Percentiles rank a stretch among this genome's conserved stretches.
These are phyloP conservation scores for Pantelozetes paolii DNA, from an alignment of 2,888 invertebrate genomes.

Conservation along the genomic window DNA sequence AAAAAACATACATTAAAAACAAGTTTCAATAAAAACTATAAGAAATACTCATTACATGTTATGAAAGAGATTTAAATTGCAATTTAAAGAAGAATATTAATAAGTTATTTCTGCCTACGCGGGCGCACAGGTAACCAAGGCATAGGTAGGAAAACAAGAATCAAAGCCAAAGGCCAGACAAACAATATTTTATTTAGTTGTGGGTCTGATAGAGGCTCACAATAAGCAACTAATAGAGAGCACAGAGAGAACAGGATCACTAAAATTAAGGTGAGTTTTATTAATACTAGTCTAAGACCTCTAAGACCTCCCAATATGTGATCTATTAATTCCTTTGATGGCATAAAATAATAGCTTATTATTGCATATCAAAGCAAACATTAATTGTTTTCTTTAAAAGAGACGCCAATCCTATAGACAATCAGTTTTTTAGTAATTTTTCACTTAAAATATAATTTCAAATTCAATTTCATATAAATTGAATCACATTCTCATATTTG, in stretches of 20 bases:
- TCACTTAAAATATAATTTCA: no score
- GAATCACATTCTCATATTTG: no score
- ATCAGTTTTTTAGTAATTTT: no score
- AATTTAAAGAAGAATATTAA: constrained; percentile 16
- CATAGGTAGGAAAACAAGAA: background rate
- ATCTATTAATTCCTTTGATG: background rate
- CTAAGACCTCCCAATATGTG: constrained; percentile 31
- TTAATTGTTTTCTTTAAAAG: constrained; percentile 7
- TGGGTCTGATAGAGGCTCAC: background rate
- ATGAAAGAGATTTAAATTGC: background rate
- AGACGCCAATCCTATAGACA: background rate
- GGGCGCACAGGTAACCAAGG: background rate
- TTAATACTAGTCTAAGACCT: no score
- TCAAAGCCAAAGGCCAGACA: background rate
- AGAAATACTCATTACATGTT: background rate
- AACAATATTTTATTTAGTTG: constrained; percentile 17
- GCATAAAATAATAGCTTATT: background rate
- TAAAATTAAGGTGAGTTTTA: constrained; percentile 1
- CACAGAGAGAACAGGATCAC: background rate
- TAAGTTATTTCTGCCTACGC: constrained; percentile 30
- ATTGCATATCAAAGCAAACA: background rate
- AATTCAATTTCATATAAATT: no score
- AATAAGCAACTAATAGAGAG: constrained; percentile 3
- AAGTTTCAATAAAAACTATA: background rate
- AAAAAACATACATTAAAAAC: background rate